Conservation (phyloP, 2,888 invertebrate genomes). For the Macroteleia sp. region DNA sequence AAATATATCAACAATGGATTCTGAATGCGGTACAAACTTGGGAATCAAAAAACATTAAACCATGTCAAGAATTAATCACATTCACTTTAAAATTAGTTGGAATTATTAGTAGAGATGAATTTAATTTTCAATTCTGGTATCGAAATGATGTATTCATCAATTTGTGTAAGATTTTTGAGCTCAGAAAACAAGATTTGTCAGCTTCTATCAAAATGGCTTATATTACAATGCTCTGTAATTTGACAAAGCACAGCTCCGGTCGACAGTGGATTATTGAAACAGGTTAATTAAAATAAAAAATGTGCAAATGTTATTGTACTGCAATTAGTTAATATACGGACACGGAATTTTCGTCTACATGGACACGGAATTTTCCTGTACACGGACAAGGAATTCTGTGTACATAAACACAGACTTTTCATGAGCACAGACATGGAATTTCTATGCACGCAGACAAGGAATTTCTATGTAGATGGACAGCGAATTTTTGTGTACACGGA, state of each 20-base stretch:
- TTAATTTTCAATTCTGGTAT: constrained; percentile 86
- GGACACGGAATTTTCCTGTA: too few relatives aligned
- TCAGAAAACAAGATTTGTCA: constrained; percentile 81
- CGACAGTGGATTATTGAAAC: constrained; percentile 86
- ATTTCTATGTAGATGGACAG: too few relatives aligned
- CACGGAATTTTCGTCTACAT: too few relatives aligned
- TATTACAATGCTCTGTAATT: constrained; percentile 86
- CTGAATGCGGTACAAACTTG: constrained; percentile 74
- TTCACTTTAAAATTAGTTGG: constrained; percentile 88
- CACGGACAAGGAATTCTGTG: too few relatives aligned
- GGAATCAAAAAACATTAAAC: constrained; percentile 69
- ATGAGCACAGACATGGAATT: too few relatives aligned
- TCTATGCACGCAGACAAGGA: too few relatives aligned
- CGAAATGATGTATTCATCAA: constrained; percentile 82
- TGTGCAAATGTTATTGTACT: too few relatives aligned
- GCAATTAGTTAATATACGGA: too few relatives aligned
- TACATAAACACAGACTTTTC: too few relatives aligned
- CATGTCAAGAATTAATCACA: constrained; percentile 85
- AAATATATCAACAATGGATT: constrained; percentile 71
- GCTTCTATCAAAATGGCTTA: constrained; percentile 89
- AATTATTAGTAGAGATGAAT: constrained; percentile 86
- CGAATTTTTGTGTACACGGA: too few relatives aligned
- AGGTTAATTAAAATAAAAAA: constrained; percentile 65
- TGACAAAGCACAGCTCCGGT: constrained; percentile 87
- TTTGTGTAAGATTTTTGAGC: constrained; percentile 78